Percentiles rank a stretch among this genome's conserved stretches.
phyloP scores from a whole-genome alignment of 2,797 vertebrate species.

The Siniperca scherzeri region DNA sequence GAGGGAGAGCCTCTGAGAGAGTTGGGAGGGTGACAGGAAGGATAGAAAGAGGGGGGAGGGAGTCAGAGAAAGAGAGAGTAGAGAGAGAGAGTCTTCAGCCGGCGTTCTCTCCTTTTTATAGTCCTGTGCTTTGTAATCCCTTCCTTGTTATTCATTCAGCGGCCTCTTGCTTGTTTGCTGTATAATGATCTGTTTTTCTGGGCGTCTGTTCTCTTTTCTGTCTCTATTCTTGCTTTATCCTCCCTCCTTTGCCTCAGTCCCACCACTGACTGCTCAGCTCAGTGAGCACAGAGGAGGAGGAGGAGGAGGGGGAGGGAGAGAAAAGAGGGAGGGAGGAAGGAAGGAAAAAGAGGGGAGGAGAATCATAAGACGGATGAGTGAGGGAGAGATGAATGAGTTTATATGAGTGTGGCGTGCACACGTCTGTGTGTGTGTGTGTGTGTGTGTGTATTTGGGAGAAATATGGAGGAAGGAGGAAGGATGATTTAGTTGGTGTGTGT shows the following conservation, averaged over 20 bases:
- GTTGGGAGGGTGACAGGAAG: constrained; percentile 66
- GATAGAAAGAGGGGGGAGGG: constrained; percentile 53
- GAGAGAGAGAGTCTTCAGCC: constrained; percentile 62
- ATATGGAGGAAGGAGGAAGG: constrained; percentile 64
- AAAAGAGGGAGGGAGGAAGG: constrained; percentile 30
- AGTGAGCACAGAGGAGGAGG: constrained; percentile 68
- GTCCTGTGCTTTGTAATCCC: constrained; percentile 78
- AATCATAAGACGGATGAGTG: constrained; percentile 78
- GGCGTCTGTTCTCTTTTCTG: constrained; percentile 69
- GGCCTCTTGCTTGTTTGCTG: constrained; percentile 73
- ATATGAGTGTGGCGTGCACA: constrained; percentile 50
- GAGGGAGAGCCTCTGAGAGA: constrained; percentile 70
- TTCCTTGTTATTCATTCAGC: constrained; percentile 80
- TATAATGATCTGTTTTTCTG: constrained; percentile 78
- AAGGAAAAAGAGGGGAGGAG: constrained; percentile 66
- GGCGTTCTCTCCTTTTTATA: constrained; percentile 62
- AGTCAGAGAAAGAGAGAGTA: constrained; percentile 46
- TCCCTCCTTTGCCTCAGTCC: constrained; percentile 79
- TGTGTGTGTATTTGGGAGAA: constrained; percentile 24
- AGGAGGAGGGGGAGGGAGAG: background rate
- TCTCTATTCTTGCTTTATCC: constrained; percentile 75
- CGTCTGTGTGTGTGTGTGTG: constrained; percentile 29
- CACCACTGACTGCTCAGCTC: constrained; percentile 84
- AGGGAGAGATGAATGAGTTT: constrained; percentile 77
- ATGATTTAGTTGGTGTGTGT: constrained; percentile 53